Base-by-base conservation (phyloP, 2,888 invertebrate genomes). In the Pollenia amentaria region DNA sequence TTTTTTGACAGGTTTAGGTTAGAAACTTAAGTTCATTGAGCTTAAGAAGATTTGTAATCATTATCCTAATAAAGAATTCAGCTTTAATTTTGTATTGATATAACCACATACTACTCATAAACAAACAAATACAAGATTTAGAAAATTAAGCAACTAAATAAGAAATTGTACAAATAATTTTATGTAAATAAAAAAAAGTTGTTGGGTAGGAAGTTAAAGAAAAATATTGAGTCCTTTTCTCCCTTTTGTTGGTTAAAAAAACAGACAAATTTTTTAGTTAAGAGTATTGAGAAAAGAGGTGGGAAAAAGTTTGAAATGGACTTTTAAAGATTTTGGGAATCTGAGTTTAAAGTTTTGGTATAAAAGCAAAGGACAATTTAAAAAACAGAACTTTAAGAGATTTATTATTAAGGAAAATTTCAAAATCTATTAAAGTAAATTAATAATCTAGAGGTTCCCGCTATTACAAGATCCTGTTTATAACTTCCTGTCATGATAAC, bases 21-120 rank as follows among this genome's bases (percentile, higher is more conserved):
- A n/a, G 42, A n/a, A 21, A 75, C 3, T 29, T n/a, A 46, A 73
- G 48, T 72, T 81, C 67, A 60, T 64, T 75, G 73, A 44, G 48
- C 40, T 60, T 76, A 84, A 80, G 80, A 70, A 80, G 84, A 87
- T 87, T 87, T 87, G 87, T 87, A 87, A 87, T 87, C 87, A 87
- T 87, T 87, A 87, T 87, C 79, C 84, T 75, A 64, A 75, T 76
- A 65, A 80, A 75, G 53, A 72, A 87, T 67, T 73, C 70, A 83
- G 76, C 60, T 78, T 80, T 84, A 77, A 79, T 76, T 84, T 84
- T 72, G 42, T 80, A 40, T 73, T 78, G 78, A 69, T 57, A 21
- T 62, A 40, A 18, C 60, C 44, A 21, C 55, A 70, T 10, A 29
- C 65, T 65, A 16, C 18, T 53, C 55, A 8, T 48, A 67, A 51